Conservation (phyloP, 2,888 invertebrate species). For the Callimorpha dominula region DNA sequence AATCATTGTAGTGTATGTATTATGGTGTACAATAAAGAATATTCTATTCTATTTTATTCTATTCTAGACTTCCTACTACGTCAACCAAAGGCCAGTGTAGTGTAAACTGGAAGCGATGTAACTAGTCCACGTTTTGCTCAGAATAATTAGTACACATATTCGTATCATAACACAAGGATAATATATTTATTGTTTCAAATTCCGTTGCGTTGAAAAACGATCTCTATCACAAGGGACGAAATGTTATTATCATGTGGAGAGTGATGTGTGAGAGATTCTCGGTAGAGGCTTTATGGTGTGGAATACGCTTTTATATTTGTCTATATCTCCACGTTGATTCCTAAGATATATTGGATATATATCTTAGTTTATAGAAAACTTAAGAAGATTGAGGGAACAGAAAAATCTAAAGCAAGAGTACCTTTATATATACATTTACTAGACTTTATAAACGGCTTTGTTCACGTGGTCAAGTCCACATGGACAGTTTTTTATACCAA, state of each 20-base stretch:
- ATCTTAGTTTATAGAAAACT: no score
- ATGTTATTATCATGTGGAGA: slow-evolving; percentile 24
- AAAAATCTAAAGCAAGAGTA: no score
- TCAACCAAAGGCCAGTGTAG: neutral
- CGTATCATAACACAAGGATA: slow-evolving; percentile 18
- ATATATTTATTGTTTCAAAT: slow-evolving; percentile 28
- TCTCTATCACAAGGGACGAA: slow-evolving; percentile 22
- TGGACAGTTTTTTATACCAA: no score
- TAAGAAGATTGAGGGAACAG: no score
- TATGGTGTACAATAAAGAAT: no score
- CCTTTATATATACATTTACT: no score
- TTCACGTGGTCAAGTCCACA: no score
- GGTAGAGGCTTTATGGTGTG: slow-evolving; percentile 23
- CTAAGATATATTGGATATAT: no score
- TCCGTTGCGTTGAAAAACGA: slow-evolving; percentile 21
- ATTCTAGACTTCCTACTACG: neutral
- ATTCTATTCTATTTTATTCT: no score
- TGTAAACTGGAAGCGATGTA: neutral
- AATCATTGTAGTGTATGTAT: no score
- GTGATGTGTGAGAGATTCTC: neutral
- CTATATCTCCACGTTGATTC: no score
- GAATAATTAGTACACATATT: slow-evolving; percentile 35
- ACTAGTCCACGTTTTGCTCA: slow-evolving; percentile 15
- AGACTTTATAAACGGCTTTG: no score
- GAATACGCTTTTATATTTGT: slow-evolving; percentile 17